Conservation (phyloP, 2,113 vertebrate genomes). For the Piaya cayana region DNA sequence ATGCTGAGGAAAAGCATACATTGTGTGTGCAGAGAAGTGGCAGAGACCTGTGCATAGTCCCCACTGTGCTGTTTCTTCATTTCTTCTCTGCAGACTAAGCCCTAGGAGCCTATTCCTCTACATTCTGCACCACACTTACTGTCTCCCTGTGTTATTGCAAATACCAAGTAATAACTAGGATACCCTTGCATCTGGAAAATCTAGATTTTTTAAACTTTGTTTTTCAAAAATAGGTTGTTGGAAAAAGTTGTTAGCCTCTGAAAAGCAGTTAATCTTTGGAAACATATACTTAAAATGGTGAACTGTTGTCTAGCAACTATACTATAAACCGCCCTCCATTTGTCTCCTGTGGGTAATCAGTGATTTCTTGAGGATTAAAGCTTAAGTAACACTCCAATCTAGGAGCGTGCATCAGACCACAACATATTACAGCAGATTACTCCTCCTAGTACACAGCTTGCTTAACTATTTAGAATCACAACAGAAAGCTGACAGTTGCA, state of each 20-base stretch:
- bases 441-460: conserved; percentile 2
- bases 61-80: not conserved
- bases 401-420: conserved; percentile 42
- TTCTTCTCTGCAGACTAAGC: not conserved
- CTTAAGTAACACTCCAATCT: conserved; percentile 69
- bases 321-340: conserved; percentile 53
- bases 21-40: not conserved
- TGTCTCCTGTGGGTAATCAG: conserved; percentile 57
- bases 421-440: conserved; percentile 54
- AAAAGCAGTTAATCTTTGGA: conserved; percentile 21
- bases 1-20: not conserved
- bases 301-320: conserved; percentile 29
- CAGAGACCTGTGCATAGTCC: not conserved
- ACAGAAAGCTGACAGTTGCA: not conserved
- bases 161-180: not conserved
- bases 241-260: not conserved
- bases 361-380: conserved; percentile 65
- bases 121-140: not conserved
- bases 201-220: not conserved
- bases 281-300: conserved; percentile 11
- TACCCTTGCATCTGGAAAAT: not conserved
- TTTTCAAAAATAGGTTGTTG: not conserved
- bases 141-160: not conserved
- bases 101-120: not conserved
- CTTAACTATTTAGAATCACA: conserved; percentile 57